Evolutionary conservation across 2,797 vertebrate species (phyloP), one percentile per base, ranked within the genome.

Genomic region (Mycteria americana): DNA sequence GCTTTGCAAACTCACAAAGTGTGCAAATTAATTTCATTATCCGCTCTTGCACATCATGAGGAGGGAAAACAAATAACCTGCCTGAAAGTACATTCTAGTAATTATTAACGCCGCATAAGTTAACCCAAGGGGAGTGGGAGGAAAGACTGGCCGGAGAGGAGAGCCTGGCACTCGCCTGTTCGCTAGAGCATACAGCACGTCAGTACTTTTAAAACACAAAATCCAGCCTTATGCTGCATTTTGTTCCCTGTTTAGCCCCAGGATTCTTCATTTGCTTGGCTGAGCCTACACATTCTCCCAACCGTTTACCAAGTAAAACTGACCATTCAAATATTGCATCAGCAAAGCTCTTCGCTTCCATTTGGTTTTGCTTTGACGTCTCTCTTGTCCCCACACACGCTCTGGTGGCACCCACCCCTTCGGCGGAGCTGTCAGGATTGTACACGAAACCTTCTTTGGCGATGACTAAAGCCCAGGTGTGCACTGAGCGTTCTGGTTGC

Each of bases 21-120:
- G 97, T 97, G 97, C 96, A 98, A 97, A 98, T 98, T 98, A 98
- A 98, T 98, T 98, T 99, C 98, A 98, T 98, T 98, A 98, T 98
- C 98, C 97, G 96, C 97, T 97, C 96, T 97, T 96, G 97, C 96
- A 97, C 96, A 97, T 96, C 95, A 57, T 57, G 96, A 98, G 97
- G 97, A 95, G 93, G 95, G 97, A 98, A 97, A 98, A 95, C 97
- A 96, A 97, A 98, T 94, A 96, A 88, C 87, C 94, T 89, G 95
- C 82, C 93, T 30, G 79, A 95, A 96, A 95, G 96, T 91, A 92
- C 95, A 96, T 91, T 63, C 89, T 92, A 33, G 95, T 62, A 94
- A 97, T 97, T n/a, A 97, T 96, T 97, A 97, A 97, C 97, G 51
- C 0, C 33, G 82, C 9, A 6, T 13, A 53, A 30, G 80, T 33